phyloP scores from a whole-genome alignment of 2,888 invertebrate species.

The Sphinx pinastri region DNA sequence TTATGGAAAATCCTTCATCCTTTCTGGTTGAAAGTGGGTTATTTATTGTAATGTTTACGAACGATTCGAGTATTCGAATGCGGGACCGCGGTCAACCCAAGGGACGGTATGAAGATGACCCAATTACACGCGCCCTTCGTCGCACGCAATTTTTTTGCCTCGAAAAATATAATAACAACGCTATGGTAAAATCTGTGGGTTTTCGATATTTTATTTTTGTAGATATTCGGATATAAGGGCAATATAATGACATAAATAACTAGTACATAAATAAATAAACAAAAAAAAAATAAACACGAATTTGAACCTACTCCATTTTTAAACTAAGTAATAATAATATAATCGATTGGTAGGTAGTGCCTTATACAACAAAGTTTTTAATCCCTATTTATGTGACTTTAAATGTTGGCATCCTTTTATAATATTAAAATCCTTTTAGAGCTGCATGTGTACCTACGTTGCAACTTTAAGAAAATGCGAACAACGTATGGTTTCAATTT shows the following conservation, averaged over 20 bases:
- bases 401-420: conserved; percentile 44
- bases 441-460: no score
- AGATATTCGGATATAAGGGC: neutral
- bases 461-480: conserved; percentile 41
- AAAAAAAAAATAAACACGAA: no score
- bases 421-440: conserved; percentile 50
- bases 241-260: no score
- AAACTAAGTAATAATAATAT: no score
- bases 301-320: no score
- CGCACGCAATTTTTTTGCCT: conserved; percentile 25
- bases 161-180: conserved; percentile 26
- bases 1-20: conserved; percentile 3
- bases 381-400: no score
- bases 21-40: conserved; percentile 12
- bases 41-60: conserved; percentile 29
- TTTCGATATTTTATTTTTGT: neutral
- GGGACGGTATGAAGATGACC: conserved; percentile 30
- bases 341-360: no score
- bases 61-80: conserved; percentile 25
- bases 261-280: no score
- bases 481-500: conserved; percentile 37
- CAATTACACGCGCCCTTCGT: conserved; percentile 28
- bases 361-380: no score
- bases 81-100: conserved; percentile 28
- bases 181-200: neutral